Evolutionary conservation across 2,797 vertebrate species (phyloP).

Genomic region (Parotocinclus haroldoi): DNA sequence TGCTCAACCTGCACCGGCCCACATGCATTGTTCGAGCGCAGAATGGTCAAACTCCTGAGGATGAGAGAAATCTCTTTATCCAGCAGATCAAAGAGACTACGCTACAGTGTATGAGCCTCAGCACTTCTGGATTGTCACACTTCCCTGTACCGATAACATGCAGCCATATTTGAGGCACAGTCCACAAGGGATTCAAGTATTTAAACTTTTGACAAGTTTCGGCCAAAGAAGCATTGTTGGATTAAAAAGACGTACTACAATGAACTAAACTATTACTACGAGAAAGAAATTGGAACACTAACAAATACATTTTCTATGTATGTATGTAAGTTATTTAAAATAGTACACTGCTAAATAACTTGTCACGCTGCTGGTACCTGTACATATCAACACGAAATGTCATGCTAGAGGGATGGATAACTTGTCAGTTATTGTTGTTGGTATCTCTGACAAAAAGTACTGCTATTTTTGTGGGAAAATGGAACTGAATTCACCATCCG

Average conservation of each 20-base stretch:
- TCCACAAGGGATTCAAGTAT: neutral
- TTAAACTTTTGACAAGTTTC: too few relatives aligned
- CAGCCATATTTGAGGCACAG: neutral
- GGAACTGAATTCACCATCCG: neutral
- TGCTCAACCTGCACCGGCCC: conserved; percentile 92
- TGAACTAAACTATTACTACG: too few relatives aligned
- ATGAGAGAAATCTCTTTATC: conserved; percentile 87
- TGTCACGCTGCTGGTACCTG: neutral
- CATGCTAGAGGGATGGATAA: too few relatives aligned
- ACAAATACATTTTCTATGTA: conserved; percentile 10
- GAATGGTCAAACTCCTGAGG: conserved; percentile 86
- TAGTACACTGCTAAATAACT: too few relatives aligned
- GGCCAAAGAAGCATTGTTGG: too few relatives aligned
- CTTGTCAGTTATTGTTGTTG: too few relatives aligned
- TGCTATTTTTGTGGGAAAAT: too few relatives aligned
- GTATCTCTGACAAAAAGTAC: too few relatives aligned
- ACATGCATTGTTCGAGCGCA: conserved; percentile 94
- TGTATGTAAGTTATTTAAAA: conserved; percentile 41
- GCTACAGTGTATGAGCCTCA: conserved; percentile 61
- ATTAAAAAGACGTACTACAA: too few relatives aligned
- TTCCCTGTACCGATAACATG: neutral
- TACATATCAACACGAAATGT: too few relatives aligned
- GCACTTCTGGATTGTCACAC: neutral
- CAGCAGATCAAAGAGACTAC: conserved; percentile 92
- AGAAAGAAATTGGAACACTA: too few relatives aligned